Evolutionary conservation across 2,888 invertebrate genomes (phyloP).

Genomic region (Tyria jacobaeae): DNA sequence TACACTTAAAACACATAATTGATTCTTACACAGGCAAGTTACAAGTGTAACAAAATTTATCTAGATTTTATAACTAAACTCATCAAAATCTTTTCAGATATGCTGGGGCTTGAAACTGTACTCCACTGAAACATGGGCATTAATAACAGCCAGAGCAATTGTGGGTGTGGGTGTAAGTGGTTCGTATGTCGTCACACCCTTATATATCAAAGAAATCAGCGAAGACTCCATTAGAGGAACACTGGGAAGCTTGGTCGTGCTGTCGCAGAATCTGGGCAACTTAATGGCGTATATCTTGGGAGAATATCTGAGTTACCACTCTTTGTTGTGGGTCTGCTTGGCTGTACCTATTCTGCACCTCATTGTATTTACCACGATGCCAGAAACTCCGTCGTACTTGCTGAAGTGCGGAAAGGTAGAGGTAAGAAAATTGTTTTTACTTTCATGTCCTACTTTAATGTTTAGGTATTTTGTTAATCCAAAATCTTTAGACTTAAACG

Average conservation of each 20-base stretch:
- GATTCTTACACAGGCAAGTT: no score
- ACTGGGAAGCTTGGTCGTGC: conserved; percentile 74
- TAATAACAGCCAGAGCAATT: conserved; percentile 76
- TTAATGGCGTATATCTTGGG: conserved; percentile 75
- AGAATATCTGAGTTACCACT: conserved; percentile 75
- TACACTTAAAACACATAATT: no score
- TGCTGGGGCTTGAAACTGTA: conserved; percentile 78
- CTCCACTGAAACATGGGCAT: conserved; percentile 78
- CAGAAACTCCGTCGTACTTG: conserved; percentile 79
- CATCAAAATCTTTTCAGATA: conserved; percentile 54
- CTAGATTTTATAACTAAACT: neutral
- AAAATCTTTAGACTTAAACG: no score
- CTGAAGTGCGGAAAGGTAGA: conserved; percentile 77
- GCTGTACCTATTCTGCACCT: conserved; percentile 75
- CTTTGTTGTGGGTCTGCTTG: conserved; percentile 75
- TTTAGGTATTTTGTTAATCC: no score
- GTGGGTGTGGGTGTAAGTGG: conserved; percentile 78
- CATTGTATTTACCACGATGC: conserved; percentile 75
- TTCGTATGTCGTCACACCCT: conserved; percentile 78
- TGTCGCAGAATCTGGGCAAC: conserved; percentile 79
- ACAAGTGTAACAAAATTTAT: neutral
- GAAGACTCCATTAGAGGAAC: conserved; percentile 79
- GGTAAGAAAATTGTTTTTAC: conserved; percentile 54
- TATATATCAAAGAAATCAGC: conserved; percentile 82
- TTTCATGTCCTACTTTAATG: no score